These are phyloP conservation scores for Paracyclopina nana DNA, from an alignment of 1,140 invertebrate genomes.

Conservation along the genomic window DNA sequence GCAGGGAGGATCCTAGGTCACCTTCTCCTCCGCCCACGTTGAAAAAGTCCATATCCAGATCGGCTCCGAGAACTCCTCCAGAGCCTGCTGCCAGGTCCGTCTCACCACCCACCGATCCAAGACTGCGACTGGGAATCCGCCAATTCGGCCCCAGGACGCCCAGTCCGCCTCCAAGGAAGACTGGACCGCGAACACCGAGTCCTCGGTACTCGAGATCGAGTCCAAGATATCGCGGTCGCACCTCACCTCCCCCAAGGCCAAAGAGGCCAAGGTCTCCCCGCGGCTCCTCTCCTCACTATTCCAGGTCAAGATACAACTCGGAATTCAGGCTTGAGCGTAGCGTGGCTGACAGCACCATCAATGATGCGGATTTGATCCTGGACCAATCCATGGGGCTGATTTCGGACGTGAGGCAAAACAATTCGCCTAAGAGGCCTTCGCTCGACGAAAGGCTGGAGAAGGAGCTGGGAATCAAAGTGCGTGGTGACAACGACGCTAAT, in stretches of 20 bases:
- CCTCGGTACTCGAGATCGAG: no score
- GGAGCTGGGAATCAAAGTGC: constrained; percentile 6
- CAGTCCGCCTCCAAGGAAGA: background rate
- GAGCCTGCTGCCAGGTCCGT: background rate
- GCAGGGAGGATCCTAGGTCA: background rate
- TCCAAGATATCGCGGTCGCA: background rate
- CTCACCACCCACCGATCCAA: background rate
- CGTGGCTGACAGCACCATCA: constrained; percentile 6
- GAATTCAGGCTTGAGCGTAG: background rate
- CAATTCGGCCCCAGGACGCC: background rate
- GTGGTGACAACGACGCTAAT: background rate
- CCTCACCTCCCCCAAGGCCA: background rate
- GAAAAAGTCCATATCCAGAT: background rate
- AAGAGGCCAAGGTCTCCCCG: background rate
- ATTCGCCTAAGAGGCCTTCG: background rate
- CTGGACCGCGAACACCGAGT: background rate
- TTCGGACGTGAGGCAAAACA: background rate
- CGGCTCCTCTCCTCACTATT: background rate
- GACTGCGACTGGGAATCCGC: background rate
- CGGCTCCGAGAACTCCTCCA: background rate
- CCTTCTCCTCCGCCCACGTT: no score
- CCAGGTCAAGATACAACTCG: background rate
- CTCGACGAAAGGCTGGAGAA: constrained; percentile 9
- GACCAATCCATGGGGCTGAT: background rate
- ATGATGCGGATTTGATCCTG: constrained; percentile 2